These are phyloP conservation scores for Gobio gobio DNA, from an alignment of 2,113 vertebrate species.

Conservation along the genomic window DNA sequence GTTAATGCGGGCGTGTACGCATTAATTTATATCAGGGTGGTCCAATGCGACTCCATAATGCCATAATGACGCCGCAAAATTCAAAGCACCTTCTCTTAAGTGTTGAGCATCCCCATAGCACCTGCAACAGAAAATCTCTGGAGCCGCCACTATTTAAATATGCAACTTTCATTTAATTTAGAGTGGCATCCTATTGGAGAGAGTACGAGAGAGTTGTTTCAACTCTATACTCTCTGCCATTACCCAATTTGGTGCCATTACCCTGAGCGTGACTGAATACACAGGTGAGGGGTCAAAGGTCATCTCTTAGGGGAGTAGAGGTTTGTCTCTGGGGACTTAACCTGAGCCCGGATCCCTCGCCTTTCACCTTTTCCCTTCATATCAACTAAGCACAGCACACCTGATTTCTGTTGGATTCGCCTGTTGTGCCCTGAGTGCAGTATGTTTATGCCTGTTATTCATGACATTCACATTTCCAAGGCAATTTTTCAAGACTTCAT, in stretches of 20 bases:
- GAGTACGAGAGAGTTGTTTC: constrained; percentile 29
- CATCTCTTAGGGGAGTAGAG: constrained; percentile 46
- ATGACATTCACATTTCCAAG: constrained; percentile 13
- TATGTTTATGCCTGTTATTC: not conserved
- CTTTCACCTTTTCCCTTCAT: constrained; percentile 62
- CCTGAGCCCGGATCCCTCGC: constrained; percentile 56
- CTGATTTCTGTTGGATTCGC: constrained; percentile 65
- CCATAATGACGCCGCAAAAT: too few relatives aligned
- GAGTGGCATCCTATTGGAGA: not conserved
- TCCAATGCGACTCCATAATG: too few relatives aligned
- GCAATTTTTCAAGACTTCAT: constrained; percentile 20
- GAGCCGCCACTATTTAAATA: too few relatives aligned
- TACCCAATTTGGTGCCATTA: constrained; percentile 49
- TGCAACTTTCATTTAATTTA: not conserved
- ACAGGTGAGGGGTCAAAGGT: constrained; percentile 66
- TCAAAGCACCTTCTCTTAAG: too few relatives aligned
- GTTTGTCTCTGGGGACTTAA: constrained; percentile 64
- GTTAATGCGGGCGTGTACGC: too few relatives aligned
- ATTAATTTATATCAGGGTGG: too few relatives aligned
- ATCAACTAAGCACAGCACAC: constrained; percentile 61
- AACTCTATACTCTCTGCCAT: constrained; percentile 55
- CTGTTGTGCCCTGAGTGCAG: not conserved
- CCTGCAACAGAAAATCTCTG: too few relatives aligned
- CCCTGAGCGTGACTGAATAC: constrained; percentile 60
- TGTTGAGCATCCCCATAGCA: too few relatives aligned